Evolutionary conservation across 2,113 vertebrate species (phyloP), one percentile per base, ranked within the genome.

Genomic region (Henicopernis longicauda): DNA sequence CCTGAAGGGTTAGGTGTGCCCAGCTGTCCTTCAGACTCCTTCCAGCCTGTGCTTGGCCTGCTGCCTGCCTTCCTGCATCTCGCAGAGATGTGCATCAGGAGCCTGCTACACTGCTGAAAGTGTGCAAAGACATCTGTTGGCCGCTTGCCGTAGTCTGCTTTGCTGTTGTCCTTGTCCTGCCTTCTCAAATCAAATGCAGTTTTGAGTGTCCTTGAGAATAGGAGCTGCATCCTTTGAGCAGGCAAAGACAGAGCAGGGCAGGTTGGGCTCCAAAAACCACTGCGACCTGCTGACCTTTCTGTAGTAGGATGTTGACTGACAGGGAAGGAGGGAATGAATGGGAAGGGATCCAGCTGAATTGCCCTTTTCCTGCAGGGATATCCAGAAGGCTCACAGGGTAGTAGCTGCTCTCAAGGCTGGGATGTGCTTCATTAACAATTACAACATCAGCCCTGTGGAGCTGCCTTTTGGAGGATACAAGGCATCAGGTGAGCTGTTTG

Each of bases 381-480:
- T 99, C 81, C 98, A 99, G 77, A 98, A 99, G 50, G 99, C 99
- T 36, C 99, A 99, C 94, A 98, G 99, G 25, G 98, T 99, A 83
- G 99, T 97, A 16, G 99, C 95, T 25, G 98, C 97, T 69, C 97
- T 99, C 27, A 98, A 99, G 96, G 99, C 98, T 5, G 99, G 99
- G 21, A 98, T 98, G 52, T 99, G 99, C 97, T 99, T 98, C 97
- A 99, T 99, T 71, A 99, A 99, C 97, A 99, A 99, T 98, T 99
- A 99, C 97, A 99, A 99, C 4, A 32, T 98, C 90, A 98, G 92
- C 90, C 98, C 99, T 0, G 88, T 99, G 93, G 99, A 99, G 83
- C 5, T 99, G 90, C 99, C 99, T 5, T 99, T 99, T 4, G 99
- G 99, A 40, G 99, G 99, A 13, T 99, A 99, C 95, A 99, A 99